phyloP scores from a whole-genome alignment of 1,140 invertebrate genomes.

The Octopus bimaculoides region DNA sequence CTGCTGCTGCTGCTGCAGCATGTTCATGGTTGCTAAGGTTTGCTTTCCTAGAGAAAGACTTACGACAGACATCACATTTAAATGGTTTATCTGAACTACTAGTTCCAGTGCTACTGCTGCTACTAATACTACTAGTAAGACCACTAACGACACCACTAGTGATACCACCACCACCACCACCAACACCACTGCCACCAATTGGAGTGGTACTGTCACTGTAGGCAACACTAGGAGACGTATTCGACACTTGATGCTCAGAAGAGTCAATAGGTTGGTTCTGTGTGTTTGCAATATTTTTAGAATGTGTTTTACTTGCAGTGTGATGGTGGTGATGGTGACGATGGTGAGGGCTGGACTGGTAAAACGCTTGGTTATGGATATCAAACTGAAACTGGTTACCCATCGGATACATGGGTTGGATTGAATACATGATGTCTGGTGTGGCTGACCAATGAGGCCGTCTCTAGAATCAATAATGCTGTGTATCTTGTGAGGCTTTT shows the following conservation, averaged over 20 bases:
- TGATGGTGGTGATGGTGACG: background rate
- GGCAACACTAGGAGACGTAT: too few relatives aligned
- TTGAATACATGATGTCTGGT: background rate
- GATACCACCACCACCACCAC: too few relatives aligned
- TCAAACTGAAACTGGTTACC: background rate
- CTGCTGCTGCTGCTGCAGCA: constrained; percentile 21
- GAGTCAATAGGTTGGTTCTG: too few relatives aligned
- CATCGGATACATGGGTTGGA: background rate
- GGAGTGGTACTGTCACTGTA: too few relatives aligned
- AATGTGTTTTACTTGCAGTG: background rate
- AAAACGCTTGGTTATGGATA: background rate
- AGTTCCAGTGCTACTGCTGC: background rate
- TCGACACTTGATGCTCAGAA: too few relatives aligned
- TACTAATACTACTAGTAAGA: too few relatives aligned
- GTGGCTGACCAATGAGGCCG: too few relatives aligned
- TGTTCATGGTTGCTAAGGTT: constrained; percentile 64
- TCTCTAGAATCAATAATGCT: too few relatives aligned
- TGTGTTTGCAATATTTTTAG: too few relatives aligned
- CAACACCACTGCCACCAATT: too few relatives aligned
- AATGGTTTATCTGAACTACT: constrained; percentile 19
- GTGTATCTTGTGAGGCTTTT: too few relatives aligned
- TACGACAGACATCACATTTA: constrained; percentile 28
- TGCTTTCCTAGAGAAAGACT: constrained; percentile 22
- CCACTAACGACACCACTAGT: too few relatives aligned
- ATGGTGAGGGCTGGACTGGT: background rate